Evolutionary conservation across 2,113 vertebrate species (phyloP), one percentile per base, ranked within the genome.

Genomic region (Proteles cristata): DNA sequence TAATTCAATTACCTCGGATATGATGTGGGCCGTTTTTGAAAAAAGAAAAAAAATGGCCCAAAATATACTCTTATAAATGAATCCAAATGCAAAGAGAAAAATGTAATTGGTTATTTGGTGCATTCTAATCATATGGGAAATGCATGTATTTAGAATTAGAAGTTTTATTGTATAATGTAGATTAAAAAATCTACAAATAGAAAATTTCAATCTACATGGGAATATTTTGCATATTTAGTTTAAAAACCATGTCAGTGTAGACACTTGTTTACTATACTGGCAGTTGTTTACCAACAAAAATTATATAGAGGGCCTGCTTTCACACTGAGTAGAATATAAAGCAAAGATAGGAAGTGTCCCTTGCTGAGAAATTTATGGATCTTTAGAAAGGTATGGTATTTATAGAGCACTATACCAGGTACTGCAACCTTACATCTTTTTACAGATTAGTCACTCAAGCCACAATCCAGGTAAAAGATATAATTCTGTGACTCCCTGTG

Each of bases 401-500:
- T 94, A 45, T 19, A 58, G 26, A 33, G 14, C 35, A n/a, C 31
- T 93, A 8, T 76, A 58, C 10, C 55, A 93, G 80, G 31, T 11
- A 63, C 11, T 61, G 4, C 28, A 93, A 17, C 4, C 33, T 89
- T 88, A 39, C 0, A 33, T 65, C 84, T 87, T 93, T 96, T 96
- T 58, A 66, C 21, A 79, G 14, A 14, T 43, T 77, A 39, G 11
- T 73, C 55, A 48, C 53, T 94, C 88, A 96, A 93, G 58, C 14
- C 39, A 85, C 33, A 94, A 69, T 92, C 53, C 76, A 77, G 61
- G 39, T 77, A 33, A 82, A 94, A 71, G 11, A 88, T 61, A 43
- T 26, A 96, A 88, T 79, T 95, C 39, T 92, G 15, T 23, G 90
- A 65, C 23, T 96, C 84, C 58, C 80, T 69, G 7, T 88, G 11